Percentiles rank a stretch among this genome's conserved stretches.
These are phyloP conservation scores for Ochropacha duplaris DNA, from an alignment of 2,888 invertebrate genomes.

Conservation along the genomic window DNA sequence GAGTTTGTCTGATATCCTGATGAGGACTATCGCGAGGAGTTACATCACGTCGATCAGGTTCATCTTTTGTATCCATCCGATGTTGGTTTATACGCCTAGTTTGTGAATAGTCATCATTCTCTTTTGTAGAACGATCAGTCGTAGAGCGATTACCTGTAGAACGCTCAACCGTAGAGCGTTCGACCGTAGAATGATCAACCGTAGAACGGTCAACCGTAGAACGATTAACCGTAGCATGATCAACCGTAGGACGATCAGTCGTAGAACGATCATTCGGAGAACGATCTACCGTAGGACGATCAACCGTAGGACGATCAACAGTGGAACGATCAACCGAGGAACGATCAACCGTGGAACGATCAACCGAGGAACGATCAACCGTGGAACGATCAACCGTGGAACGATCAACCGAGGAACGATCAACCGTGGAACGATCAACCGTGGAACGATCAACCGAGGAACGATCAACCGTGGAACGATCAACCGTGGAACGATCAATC, in stretches of 20 bases:
- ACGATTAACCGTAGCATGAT: not conserved
- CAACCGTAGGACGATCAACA: not conserved
- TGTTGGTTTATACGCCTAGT: constrained; percentile 23
- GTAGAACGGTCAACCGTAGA: not conserved
- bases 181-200: not conserved
- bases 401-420: not conserved
- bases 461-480: not conserved
- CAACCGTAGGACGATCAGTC: not conserved
- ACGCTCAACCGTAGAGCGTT: constrained; percentile 6
- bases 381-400: not conserved
- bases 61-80: constrained; percentile 32
- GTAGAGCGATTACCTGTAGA: constrained; percentile 7
- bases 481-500: not conserved
- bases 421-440: not conserved
- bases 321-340: not conserved
- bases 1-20: constrained; percentile 37
- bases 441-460: not conserved
- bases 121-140: constrained; percentile 23
- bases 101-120: constrained; percentile 27
- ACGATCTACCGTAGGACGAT: not conserved
- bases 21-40: constrained; percentile 13
- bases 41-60: constrained; percentile 22
- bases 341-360: not conserved
- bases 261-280: not conserved
- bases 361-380: not conserved